phyloP scores from a whole-genome alignment of 2,888 invertebrate genomes.

The Fragum sueziense region DNA sequence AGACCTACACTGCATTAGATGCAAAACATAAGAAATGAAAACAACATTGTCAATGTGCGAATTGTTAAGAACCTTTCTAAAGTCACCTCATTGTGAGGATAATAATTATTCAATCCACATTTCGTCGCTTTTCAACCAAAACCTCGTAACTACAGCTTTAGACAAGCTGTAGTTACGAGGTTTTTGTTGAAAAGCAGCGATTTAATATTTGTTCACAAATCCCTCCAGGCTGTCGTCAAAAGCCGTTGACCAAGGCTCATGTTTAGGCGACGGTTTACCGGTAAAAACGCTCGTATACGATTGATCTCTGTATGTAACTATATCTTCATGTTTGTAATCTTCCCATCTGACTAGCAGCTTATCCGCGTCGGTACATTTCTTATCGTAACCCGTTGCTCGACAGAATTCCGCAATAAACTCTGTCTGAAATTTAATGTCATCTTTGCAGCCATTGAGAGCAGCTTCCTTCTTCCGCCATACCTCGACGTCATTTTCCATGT shows the following conservation, averaged over 20 bases:
- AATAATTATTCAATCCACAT: no score
- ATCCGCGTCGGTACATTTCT: conserved; percentile 5
- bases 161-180: no score
- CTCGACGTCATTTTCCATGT: conserved; percentile 37
- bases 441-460: conserved; percentile 18
- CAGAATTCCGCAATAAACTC: conserved; percentile 47
- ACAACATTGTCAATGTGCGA: no score
- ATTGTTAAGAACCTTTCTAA: no score
- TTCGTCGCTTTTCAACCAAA: no score
- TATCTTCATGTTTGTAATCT: conserved; percentile 34
- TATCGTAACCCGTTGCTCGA: conserved; percentile 24
- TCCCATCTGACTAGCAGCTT: conserved; percentile 42
- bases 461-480: conserved; percentile 37
- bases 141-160: no score
- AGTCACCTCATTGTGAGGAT: no score
- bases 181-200: not conserved
- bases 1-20: no score
- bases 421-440: conserved; percentile 53
- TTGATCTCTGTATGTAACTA: conserved; percentile 49
- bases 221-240: conserved; percentile 58
- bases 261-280: conserved; percentile 22
- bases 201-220: conserved; percentile 40
- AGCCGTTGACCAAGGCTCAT: conserved; percentile 47
- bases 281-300: conserved; percentile 42
- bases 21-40: no score